Evolutionary conservation across 1,140 invertebrate species (phyloP), one percentile per base, ranked within the genome.

Genomic region (Pachypsylla venusta): DNA sequence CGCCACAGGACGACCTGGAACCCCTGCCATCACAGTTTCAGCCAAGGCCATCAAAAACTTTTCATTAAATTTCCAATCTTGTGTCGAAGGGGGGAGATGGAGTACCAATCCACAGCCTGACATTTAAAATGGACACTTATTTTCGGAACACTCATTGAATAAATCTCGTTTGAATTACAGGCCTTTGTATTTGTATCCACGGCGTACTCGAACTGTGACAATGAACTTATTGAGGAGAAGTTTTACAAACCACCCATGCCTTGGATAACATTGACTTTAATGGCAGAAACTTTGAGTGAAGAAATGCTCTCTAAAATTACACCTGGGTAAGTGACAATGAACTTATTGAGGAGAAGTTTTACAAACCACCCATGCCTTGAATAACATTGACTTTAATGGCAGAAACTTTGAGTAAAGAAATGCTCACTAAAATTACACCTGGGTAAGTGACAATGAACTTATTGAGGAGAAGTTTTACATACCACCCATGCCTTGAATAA

Each of bases 261-360:
- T 30, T 83, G 1, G 79, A 83, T 59, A 76, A 81, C n/a, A 79
- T 82, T 64, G 73, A 78, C 62, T 82, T 84, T 69, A 80, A 75
- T 76, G 48, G 40, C 28, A 2, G 59, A 62, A 54, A 61, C 53
- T 14, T 10, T 62, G 59, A 70, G 70, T 19, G 60, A 67, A 19
- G 70, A 71, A 16, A 69, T 66, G 13, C 67, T 81, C 16, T 7
- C 42, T 22, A 48, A 48, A 19, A 48, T 48, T 22, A 48, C 42
- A 4, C 42, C 42, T 22, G 42, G 42, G 42, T 48, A 4, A 48
- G 42, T 48, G 7, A 35, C n/a, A 35, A 35, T 35, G 7, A 67
- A 56, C 70, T 74, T 39, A 78, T 81, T 60, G 72, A 73, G 56
- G 79, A 81, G 56, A 62, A 61, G 20, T 65, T 64, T 28, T 65